A percentile compares a stretch with the other conserved stretches of the same genome.
Conservation (phyloP, 2,113 vertebrate species). For the Pantherophis guttatus region DNA sequence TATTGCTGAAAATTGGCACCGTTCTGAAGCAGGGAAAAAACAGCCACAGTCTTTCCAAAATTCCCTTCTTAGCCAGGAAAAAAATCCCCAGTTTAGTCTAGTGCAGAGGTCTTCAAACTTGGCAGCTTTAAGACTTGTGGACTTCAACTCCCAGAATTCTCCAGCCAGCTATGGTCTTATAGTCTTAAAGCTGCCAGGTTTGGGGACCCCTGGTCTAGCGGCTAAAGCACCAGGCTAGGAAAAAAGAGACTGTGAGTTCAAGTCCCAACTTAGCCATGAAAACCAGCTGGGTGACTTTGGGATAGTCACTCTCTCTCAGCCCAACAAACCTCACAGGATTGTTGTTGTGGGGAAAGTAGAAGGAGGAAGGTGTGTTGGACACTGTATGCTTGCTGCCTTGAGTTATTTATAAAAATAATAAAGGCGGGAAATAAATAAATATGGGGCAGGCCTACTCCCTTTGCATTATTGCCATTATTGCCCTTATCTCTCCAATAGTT, state of each 20-base stretch:
- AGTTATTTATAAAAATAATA: neutral
- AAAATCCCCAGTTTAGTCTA: neutral
- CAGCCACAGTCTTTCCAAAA: neutral
- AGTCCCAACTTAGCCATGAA: neutral
- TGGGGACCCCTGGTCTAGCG: neutral
- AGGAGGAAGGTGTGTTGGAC: neutral
- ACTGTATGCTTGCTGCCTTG: neutral
- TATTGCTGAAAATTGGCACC: neutral
- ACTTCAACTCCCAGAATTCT: too few species aligned
- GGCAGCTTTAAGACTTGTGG: too few species aligned
- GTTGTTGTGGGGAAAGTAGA: neutral
- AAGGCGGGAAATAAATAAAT: neutral
- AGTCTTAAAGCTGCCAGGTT: too few species aligned
- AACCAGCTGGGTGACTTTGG: neutral
- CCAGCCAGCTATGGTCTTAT: too few species aligned
- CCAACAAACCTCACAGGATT: neutral
- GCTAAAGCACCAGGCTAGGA: neutral
- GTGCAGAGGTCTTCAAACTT: too few species aligned
- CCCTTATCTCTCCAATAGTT: neutral
- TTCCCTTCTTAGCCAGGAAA: neutral
- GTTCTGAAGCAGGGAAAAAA: neutral
- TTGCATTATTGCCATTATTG: neutral
- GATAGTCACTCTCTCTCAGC: neutral
- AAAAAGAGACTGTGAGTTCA: neutral
- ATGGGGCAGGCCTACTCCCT: neutral